These are phyloP conservation scores for Panzeria rudis DNA, from an alignment of 2,888 invertebrate genomes.

Conservation along the genomic window DNA sequence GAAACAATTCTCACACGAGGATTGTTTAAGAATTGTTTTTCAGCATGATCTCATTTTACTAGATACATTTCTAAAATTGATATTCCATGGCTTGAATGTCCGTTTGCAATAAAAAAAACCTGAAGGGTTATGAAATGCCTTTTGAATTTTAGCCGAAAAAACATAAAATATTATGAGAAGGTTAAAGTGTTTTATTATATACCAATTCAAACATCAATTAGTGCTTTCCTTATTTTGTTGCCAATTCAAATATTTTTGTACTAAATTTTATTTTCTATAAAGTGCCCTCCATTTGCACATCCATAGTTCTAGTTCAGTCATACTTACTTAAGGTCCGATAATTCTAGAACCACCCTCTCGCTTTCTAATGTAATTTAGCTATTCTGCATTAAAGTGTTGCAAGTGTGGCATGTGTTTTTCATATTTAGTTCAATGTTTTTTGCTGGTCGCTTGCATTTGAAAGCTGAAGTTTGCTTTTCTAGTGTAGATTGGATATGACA, in stretches of 20 bases:
- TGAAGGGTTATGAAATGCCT: no score
- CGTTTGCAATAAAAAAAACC: background rate
- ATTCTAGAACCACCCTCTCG: background rate
- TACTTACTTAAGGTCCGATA: background rate
- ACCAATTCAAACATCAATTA: no score
- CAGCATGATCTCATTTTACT: background rate
- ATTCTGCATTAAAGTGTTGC: background rate
- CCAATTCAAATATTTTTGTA: no score
- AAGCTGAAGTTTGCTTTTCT: background rate
- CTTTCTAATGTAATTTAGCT: background rate
- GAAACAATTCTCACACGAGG: background rate
- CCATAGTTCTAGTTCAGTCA: no score
- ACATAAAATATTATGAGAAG: no score
- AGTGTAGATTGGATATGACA: slow-evolving; percentile 5
- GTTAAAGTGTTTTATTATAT: no score
- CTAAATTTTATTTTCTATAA: no score
- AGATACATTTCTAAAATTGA: background rate
- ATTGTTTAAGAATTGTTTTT: background rate
- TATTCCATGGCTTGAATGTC: background rate
- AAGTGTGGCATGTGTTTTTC: slow-evolving; percentile 15
- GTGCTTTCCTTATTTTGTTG: no score
- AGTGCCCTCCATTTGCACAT: no score
- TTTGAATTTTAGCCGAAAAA: no score
- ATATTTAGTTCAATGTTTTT: background rate
- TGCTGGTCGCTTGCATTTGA: background rate